Percentiles rank a stretch among this genome's conserved stretches.
Conservation (phyloP, 2,113 vertebrate species). For the Lontra canadensis region DNA sequence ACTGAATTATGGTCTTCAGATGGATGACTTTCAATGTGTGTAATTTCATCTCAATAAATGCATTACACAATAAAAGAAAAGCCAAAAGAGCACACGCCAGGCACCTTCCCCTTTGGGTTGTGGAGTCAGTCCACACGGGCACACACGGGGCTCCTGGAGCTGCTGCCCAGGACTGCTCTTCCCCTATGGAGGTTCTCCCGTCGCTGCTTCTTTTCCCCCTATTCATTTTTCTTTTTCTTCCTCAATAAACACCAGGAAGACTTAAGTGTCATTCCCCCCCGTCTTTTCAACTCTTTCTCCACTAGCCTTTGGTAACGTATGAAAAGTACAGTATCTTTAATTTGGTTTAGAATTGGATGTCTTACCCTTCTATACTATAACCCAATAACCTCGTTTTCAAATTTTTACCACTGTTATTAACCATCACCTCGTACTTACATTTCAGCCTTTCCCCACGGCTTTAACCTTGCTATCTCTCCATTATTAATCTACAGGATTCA, state of each 20-base stretch:
- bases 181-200: neutral
- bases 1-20: neutral
- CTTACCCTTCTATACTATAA: neutral
- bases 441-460: neutral
- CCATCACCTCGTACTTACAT: neutral
- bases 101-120: neutral
- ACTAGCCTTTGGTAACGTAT: neutral
- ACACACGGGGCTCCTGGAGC: too few relatives aligned
- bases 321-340: neutral
- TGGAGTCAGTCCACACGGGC: neutral
- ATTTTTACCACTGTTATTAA: neutral
- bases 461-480: conserved; percentile 5
- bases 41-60: neutral
- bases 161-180: neutral
- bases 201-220: neutral
- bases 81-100: neutral
- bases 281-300: neutral
- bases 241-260: neutral
- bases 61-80: neutral
- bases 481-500: neutral
- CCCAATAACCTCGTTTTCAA: neutral
- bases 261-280: neutral
- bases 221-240: neutral
- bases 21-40: neutral
- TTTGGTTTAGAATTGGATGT: neutral